Conservation (phyloP, 2,888 invertebrate species). For the Luperina nickerlii region DNA sequence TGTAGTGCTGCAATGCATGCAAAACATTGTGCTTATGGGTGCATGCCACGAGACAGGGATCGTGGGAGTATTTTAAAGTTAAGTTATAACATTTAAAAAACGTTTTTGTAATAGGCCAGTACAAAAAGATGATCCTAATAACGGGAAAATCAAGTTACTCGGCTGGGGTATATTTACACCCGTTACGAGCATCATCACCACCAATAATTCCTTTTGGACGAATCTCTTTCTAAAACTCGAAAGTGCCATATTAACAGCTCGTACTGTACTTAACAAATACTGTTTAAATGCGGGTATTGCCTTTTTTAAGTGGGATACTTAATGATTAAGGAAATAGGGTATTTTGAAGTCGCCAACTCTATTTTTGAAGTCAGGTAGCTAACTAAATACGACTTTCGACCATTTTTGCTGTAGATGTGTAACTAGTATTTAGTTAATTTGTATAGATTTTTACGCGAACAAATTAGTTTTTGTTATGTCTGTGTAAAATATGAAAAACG, state of each 20-base stretch:
- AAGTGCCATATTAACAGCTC: neutral
- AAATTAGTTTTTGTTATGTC: conserved; percentile 32
- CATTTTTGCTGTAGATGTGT: conserved; percentile 33
- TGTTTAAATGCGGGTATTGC: conserved; percentile 29
- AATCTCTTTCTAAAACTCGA: neutral
- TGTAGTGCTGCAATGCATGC: neutral
- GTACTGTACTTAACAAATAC: conserved; percentile 22
- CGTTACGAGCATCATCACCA: neutral
- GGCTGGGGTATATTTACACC: neutral
- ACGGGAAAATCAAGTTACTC: neutral
- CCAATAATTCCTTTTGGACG: neutral
- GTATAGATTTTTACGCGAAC: conserved; percentile 54
- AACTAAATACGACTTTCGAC: conserved; percentile 38
- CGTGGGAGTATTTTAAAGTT: no score
- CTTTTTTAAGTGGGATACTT: conserved; percentile 30
- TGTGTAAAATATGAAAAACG: conserved; percentile 18
- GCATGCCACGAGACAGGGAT: neutral
- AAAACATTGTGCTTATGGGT: neutral
- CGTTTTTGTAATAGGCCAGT: neutral
- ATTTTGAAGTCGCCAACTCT: conserved; percentile 55
- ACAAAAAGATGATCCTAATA: neutral
- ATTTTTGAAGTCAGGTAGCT: conserved; percentile 52
- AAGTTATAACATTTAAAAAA: neutral
- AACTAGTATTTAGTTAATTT: conserved; percentile 49
- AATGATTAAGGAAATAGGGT: conserved; percentile 47